A percentile compares a stretch with the other conserved stretches of the same genome.
These are phyloP conservation scores for Cephalotes varians DNA, from an alignment of 2,888 invertebrate species.

Conservation along the genomic window DNA sequence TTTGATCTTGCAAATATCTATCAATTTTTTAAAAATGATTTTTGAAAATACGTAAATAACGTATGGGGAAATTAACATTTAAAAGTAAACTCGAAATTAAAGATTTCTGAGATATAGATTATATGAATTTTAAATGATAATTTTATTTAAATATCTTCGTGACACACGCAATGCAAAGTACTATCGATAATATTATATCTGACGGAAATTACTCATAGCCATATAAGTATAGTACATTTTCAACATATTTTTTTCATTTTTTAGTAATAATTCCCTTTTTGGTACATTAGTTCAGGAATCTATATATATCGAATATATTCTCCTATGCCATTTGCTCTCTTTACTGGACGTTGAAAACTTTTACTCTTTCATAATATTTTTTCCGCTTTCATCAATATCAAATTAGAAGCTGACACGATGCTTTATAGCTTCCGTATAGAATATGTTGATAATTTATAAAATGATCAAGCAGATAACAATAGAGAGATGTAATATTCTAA, in stretches of 20 bases:
- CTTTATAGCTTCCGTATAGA: neutral
- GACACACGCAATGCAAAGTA: neutral
- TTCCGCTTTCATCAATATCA: constrained; percentile 18
- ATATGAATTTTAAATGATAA: neutral
- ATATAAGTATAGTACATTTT: too few species aligned
- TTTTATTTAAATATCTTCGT: neutral
- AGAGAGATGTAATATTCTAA: neutral
- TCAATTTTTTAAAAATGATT: neutral
- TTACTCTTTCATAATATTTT: constrained; percentile 17
- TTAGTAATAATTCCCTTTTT: neutral
- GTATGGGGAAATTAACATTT: neutral
- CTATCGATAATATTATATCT: neutral
- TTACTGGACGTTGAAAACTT: neutral
- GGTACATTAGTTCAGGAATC: too few species aligned
- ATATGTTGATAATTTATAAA: neutral
- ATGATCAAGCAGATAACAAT: neutral
- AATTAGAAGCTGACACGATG: constrained; percentile 26
- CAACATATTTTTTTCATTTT: constrained; percentile 5
- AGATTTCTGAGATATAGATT: neutral
- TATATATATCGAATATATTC: neutral
- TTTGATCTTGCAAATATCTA: neutral
- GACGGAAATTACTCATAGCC: neutral
- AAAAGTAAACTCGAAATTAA: neutral
- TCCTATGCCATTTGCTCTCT: neutral
- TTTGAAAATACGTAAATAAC: neutral